Conservation (phyloP, 2,888 invertebrate genomes). For the Carabus problematicus region DNA sequence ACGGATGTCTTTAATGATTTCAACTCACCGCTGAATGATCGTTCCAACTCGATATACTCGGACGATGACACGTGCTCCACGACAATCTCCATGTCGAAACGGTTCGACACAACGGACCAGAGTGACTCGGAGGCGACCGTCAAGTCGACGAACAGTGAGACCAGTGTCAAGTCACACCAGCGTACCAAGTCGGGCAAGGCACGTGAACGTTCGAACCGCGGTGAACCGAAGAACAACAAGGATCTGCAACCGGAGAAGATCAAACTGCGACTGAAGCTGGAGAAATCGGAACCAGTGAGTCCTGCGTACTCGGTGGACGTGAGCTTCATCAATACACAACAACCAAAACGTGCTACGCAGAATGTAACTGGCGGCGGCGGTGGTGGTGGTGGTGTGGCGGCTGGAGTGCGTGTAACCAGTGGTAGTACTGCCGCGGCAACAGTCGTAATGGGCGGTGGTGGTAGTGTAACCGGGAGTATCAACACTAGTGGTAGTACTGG, state of each 20-base stretch:
- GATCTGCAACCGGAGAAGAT: slow-evolving; percentile 72
- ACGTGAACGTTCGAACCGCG: slow-evolving; percentile 55
- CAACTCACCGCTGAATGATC: slow-evolving; percentile 52
- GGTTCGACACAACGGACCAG: slow-evolving; percentile 61
- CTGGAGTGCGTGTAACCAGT: too few species aligned
- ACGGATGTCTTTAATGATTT: slow-evolving; percentile 58
- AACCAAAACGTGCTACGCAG: slow-evolving; percentile 56
- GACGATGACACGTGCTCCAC: slow-evolving; percentile 68
- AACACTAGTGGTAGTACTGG: too few species aligned
- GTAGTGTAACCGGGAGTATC: too few species aligned
- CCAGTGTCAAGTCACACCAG: slow-evolving; percentile 60
- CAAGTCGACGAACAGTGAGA: slow-evolving; percentile 66
- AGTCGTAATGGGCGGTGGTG: too few species aligned
- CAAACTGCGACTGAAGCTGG: slow-evolving; percentile 81
- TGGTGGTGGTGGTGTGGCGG: too few species aligned
- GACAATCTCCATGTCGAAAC: slow-evolving; percentile 59
- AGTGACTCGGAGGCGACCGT: slow-evolving; percentile 67
- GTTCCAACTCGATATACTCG: slow-evolving; percentile 63
- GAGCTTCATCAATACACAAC: slow-evolving; percentile 70
- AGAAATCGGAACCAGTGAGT: slow-evolving; percentile 81
- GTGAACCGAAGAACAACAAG: slow-evolving; percentile 50
- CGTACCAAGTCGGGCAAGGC: slow-evolving; percentile 52
- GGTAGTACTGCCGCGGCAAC: too few species aligned
- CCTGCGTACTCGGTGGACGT: slow-evolving; percentile 83
- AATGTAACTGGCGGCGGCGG: too few species aligned